phyloP scores from a whole-genome alignment of 2,797 vertebrate genomes.

The Darevskia nairensis region DNA sequence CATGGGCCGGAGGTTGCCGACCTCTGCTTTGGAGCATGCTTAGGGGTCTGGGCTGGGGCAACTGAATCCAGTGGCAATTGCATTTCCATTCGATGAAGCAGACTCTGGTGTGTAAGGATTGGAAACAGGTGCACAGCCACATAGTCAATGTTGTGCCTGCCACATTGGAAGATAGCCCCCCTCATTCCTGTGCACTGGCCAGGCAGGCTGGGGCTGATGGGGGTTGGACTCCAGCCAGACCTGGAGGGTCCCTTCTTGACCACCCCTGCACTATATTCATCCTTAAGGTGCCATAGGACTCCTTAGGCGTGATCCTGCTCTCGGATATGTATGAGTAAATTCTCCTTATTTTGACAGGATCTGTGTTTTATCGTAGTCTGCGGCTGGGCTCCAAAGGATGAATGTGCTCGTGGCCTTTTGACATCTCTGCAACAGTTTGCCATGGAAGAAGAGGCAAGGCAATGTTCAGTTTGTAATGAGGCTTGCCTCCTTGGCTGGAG shows the following conservation, averaged over 20 bases:
- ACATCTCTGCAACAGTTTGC: not conserved
- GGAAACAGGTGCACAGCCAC: not conserved
- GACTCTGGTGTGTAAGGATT: not conserved
- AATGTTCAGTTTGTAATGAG: not conserved
- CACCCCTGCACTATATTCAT: too few relatives aligned
- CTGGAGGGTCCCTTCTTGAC: too few relatives aligned
- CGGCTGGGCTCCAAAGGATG: not conserved
- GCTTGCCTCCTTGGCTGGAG: not conserved
- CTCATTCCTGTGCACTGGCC: too few relatives aligned
- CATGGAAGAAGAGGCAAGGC: not conserved
- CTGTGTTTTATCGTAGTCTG: not conserved
- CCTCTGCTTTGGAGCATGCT: not conserved
- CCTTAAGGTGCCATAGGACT: not conserved
- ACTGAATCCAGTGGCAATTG: not conserved
- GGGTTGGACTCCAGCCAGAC: too few relatives aligned
- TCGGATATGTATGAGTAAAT: not conserved
- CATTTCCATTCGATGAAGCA: not conserved
- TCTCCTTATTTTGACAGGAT: not conserved
- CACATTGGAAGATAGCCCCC: too few relatives aligned
- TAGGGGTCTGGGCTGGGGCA: not conserved
- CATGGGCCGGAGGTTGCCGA: too few relatives aligned
- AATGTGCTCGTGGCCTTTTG: not conserved
- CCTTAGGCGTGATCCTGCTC: not conserved
- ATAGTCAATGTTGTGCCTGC: too few relatives aligned
- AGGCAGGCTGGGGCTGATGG: too few relatives aligned